These are phyloP conservation scores for Amphipyra tragopoginis DNA, from an alignment of 2,888 invertebrate species.

Conservation along the genomic window DNA sequence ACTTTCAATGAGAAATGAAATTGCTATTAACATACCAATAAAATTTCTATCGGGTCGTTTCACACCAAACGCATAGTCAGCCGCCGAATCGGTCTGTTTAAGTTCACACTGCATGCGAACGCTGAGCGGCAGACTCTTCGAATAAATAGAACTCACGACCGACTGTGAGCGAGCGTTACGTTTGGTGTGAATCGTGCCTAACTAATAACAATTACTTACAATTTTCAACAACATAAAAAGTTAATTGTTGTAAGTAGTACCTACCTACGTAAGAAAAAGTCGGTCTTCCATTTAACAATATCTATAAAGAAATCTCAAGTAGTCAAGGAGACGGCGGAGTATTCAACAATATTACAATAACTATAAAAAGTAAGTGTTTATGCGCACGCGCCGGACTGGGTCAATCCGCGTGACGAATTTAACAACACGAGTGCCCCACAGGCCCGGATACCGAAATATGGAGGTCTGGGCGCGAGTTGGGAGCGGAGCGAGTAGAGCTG, in stretches of 20 bases:
- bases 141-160: no score
- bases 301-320: slow-evolving; percentile 15
- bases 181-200: no score
- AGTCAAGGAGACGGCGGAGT: slow-evolving; percentile 42
- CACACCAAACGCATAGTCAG: no score
- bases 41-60: no score
- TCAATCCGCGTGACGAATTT: slow-evolving; percentile 80
- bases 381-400: slow-evolving; percentile 77
- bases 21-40: no score
- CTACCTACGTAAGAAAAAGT: slow-evolving; percentile 3
- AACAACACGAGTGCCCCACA: slow-evolving; percentile 74
- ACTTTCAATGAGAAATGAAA: no score
- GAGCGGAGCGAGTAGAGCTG: slow-evolving; percentile 16
- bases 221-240: not conserved
- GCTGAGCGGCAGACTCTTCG: no score
- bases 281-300: slow-evolving; percentile 9
- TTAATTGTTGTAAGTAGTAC: not conserved
- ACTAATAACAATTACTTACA: no score
- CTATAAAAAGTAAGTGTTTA: slow-evolving; percentile 61
- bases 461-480: slow-evolving; percentile 24
- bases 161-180: no score
- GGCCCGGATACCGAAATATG: slow-evolving; percentile 65
- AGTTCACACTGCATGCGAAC: no score
- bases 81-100: no score
- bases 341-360: slow-evolving; percentile 50